phyloP scores from a whole-genome alignment of 2,113 vertebrate genomes.

The Nipponia nippon region DNA sequence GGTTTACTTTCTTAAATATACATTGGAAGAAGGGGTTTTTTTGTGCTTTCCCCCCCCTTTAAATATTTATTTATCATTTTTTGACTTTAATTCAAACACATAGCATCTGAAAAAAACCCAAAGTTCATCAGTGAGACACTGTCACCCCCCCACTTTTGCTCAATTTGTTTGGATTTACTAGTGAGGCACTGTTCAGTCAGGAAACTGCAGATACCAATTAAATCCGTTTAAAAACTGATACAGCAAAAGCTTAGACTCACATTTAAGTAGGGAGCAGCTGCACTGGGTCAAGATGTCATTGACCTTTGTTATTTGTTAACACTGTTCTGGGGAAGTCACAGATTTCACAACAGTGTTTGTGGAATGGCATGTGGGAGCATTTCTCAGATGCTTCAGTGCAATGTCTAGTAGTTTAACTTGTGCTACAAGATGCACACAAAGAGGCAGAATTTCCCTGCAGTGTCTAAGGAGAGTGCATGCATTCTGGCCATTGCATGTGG shows the following conservation, averaged over 20 bases:
- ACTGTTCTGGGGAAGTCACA: neutral
- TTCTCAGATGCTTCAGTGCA: neutral
- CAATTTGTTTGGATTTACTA: neutral
- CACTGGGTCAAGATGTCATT: neutral
- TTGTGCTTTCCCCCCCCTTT: neutral
- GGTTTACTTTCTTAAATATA: neutral
- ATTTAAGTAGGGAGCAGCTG: neutral
- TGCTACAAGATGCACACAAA: neutral
- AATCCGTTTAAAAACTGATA: neutral
- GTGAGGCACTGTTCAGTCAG: neutral
- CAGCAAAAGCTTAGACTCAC: neutral
- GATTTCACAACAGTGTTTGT: neutral
- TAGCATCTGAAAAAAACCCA: neutral
- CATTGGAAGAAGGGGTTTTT: neutral
- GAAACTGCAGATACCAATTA: neutral
- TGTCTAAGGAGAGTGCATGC: neutral
- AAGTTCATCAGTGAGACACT: neutral
- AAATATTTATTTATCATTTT: neutral
- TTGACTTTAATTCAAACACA: neutral
- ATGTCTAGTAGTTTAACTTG: neutral
- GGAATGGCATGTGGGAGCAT: neutral
- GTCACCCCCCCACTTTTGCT: neutral
- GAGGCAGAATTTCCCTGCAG: neutral
- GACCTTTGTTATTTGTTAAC: neutral
- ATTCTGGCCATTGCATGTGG: neutral